Evolutionary conservation across 2,888 invertebrate genomes (phyloP), one percentile per base, ranked within the genome.

Genomic region (Syrphus vitripennis): DNA sequence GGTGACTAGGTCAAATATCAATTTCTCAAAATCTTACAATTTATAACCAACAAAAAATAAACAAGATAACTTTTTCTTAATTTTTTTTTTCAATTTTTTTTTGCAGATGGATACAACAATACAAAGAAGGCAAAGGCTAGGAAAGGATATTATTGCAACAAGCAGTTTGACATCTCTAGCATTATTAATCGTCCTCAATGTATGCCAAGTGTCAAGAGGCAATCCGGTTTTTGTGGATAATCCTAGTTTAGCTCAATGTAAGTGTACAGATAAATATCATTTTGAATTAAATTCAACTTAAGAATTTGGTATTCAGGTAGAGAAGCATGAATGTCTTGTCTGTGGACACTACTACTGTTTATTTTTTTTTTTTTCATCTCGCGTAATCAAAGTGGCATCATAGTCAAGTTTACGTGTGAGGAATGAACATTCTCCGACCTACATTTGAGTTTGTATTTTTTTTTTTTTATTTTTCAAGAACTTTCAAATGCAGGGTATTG

Each of bases 171-270:
- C 84, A 63, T 29, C 76, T 63, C 67, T 80, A 42, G 61, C 83
- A 72, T 74, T 83, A 34, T 59, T 88, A 81, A 65, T 88, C 69
- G 80, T 88, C 59, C 77, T 89, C 50, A 87, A 88, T 88, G 88
- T 91, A 83, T 87, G 91, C 83, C 88, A 89, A 71, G 80, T 89
- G 83, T 88, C 88, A 70, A 82, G 89, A 88, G 90, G 90, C 84
- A 92, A 87, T 88, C 92, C 92, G 83, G 91, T 92, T 77, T 92
- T 92, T 83, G 91, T 92, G 89, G 92, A 92, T 90, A 92, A 92
- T 91, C 92, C 92, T 89, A 92, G 91, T 89, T 90, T 92, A 92
- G 91, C 92, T 80, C 92, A 92, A 86, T 92, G 92, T 92, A 91
- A 92, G 92, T 92, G 90, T 69, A 71, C 31, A 67, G 59, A 71